A percentile compares a stretch with the other conserved stretches of the same genome.
These are phyloP conservation scores for Mastacembelus armatus DNA, from an alignment of 2,797 vertebrate genomes.

Conservation along the genomic window DNA sequence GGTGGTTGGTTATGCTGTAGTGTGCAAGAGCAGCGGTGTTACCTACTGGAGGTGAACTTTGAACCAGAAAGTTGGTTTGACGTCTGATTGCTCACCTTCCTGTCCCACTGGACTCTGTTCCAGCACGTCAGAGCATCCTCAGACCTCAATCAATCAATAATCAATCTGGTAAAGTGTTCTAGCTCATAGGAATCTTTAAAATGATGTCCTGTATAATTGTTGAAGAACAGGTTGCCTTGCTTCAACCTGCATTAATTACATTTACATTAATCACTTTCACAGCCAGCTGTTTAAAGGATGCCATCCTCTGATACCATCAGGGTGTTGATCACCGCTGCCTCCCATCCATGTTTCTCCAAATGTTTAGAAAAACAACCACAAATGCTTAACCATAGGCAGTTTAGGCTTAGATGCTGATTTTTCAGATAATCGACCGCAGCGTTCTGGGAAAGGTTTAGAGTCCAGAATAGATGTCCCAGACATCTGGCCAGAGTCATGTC, in stretches of 20 bases:
- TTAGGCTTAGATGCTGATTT: conserved; percentile 26
- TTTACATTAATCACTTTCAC: no score
- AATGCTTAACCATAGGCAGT: conserved; percentile 2
- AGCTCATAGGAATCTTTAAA: no score
- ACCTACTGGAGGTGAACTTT: not conserved
- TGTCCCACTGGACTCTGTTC: not conserved
- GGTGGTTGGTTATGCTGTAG: no score
- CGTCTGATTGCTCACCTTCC: not conserved
- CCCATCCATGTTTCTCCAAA: not conserved
- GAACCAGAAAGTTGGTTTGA: not conserved
- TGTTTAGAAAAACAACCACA: conserved; percentile 19
- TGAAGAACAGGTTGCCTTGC: no score
- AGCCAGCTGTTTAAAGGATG: no score
- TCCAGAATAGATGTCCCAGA: conserved; percentile 78
- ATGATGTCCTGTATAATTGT: no score
- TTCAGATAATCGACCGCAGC: conserved; percentile 33
- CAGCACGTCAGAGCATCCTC: not conserved
- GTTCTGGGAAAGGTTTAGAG: conserved; percentile 37
- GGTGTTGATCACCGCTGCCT: no score
- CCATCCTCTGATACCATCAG: no score
- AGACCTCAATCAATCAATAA: not conserved
- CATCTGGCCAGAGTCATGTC: conserved; percentile 73
- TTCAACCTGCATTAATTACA: no score
- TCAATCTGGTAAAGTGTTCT: not conserved
- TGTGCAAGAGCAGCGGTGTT: not conserved